Percentiles rank a stretch among this genome's conserved stretches.
These are phyloP conservation scores for Drosophila kepulauana DNA, from an alignment of 1,140 invertebrate species.

Conservation along the genomic window DNA sequence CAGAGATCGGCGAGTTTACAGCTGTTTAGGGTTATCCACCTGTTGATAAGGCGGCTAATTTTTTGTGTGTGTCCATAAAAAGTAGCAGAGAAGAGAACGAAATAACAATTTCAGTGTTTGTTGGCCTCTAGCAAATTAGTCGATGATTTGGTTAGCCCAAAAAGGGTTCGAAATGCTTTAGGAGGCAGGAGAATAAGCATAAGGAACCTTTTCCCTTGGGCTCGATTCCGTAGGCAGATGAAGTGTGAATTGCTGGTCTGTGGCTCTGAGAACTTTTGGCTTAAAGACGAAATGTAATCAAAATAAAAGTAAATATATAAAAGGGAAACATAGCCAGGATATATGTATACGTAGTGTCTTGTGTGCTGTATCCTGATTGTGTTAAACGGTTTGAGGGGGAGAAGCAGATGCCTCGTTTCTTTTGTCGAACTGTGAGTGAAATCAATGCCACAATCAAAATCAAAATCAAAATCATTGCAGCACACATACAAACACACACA, in stretches of 20 bases:
- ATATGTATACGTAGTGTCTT: constrained; percentile 28
- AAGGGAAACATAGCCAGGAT: constrained; percentile 40
- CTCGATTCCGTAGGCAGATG: constrained; percentile 42
- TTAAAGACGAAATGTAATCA: constrained; percentile 65
- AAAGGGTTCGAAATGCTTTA: constrained; percentile 28
- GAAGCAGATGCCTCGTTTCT: background rate
- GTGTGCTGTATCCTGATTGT: constrained; percentile 51
- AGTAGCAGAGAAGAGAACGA: constrained; percentile 1
- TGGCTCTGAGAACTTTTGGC: constrained; percentile 46
- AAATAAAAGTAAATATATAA: constrained; percentile 78
- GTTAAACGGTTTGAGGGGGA: constrained; percentile 58
- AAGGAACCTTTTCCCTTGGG: constrained; percentile 39
- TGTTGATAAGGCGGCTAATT: constrained; percentile 77
- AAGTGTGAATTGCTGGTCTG: constrained; percentile 63
- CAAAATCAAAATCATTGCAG: constrained; percentile 66
- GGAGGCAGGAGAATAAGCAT: background rate
- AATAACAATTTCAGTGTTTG: constrained; percentile 26
- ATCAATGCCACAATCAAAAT: constrained; percentile 76
- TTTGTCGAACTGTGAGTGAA: constrained; percentile 49
- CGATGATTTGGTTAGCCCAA: constrained; percentile 54
- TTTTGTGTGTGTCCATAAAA: constrained; percentile 63
- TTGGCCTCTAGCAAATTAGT: constrained; percentile 54
- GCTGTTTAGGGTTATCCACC: constrained; percentile 65
- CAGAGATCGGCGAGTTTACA: constrained; percentile 23
- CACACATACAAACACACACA: background rate